Percentiles rank a stretch among this genome's conserved stretches.
Conservation (phyloP, 2,113 vertebrate species). For the Petaurus breviceps region DNA sequence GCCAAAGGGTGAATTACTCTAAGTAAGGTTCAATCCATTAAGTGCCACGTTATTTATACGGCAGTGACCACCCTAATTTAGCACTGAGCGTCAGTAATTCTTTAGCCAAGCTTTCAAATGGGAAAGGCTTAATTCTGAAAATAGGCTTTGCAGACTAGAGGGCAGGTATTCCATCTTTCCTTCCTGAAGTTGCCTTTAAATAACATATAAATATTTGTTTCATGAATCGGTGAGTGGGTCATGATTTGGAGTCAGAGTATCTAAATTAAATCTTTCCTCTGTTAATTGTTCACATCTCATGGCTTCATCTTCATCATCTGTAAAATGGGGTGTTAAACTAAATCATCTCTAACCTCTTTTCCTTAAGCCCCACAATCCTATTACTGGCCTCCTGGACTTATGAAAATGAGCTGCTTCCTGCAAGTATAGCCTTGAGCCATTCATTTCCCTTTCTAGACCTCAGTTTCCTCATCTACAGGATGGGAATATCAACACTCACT, state of each 20-base stretch:
- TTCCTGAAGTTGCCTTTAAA: background rate
- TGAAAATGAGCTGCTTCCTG: background rate
- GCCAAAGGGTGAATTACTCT: background rate
- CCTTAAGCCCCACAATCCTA: background rate
- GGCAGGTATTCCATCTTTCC: background rate
- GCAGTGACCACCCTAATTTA: background rate
- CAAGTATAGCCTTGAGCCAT: background rate
- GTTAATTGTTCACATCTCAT: background rate
- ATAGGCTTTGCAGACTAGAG: background rate
- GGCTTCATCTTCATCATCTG: background rate
- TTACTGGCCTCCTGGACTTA: background rate
- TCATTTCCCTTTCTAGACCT: background rate
- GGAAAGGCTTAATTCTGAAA: slow-evolving; percentile 6
- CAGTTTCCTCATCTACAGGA: background rate
- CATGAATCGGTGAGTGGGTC: background rate
- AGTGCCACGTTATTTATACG: background rate
- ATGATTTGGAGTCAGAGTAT: background rate
- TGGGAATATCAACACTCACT: background rate
- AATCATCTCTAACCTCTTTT: background rate
- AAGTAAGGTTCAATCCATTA: slow-evolving; percentile 23
- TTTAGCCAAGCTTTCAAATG: slow-evolving; percentile 6
- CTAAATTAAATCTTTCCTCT: background rate
- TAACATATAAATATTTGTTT: background rate
- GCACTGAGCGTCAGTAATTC: background rate
- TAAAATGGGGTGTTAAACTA: background rate